Evolutionary conservation across 2,113 vertebrate species (phyloP), one percentile per base, ranked within the genome.

Genomic region (Uropsilus gracilis): DNA sequence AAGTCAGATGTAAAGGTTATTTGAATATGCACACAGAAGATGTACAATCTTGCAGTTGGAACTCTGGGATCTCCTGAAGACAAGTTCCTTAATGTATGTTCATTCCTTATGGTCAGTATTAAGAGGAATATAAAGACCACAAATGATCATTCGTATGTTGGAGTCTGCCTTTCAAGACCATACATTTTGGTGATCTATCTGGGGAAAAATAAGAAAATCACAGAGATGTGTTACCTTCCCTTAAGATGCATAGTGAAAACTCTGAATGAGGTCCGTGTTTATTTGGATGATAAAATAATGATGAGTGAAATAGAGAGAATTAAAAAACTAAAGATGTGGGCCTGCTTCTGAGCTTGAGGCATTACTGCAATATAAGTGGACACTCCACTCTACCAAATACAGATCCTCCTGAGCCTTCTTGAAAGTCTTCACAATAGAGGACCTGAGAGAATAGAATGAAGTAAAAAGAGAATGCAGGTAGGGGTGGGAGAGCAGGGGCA

Each of bases 1-100:
- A 97, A 97, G 61, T 93, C 71, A 96, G 78, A 76, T n/a, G 39
- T n/a, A 94, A 90, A 44, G 61, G 20, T 89, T 90, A 90, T 68
- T 90, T 30, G 77, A n/a, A 69, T 37, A 48, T 48, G 16, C 12
- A 87, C 16, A 53, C 16, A 61, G 28, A 69, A 2, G 11, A 46
- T 73, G 84, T 59, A 32, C 22, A 88, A 20, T 80, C 10, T 26
- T 34, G 66, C 14, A 22, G 4, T 68, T 61, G 69, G 37, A 39
- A 72, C 28, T 46, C 20, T 24, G 24, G 55, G 42, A 48, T 92
- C 48, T 94, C 37, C 72, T 39, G 30, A 16, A 72, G 50, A 82
- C 46, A 84, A 78, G 24, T 61, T 71, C 87, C n/a, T 84, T 86
- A 14, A 68, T 75, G 42, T 53, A 55, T 69, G 94, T 91, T 76